Evolutionary conservation across 2,888 invertebrate genomes (phyloP), one percentile per base, ranked within the genome.

Genomic region (Agrotis segetum): DNA sequence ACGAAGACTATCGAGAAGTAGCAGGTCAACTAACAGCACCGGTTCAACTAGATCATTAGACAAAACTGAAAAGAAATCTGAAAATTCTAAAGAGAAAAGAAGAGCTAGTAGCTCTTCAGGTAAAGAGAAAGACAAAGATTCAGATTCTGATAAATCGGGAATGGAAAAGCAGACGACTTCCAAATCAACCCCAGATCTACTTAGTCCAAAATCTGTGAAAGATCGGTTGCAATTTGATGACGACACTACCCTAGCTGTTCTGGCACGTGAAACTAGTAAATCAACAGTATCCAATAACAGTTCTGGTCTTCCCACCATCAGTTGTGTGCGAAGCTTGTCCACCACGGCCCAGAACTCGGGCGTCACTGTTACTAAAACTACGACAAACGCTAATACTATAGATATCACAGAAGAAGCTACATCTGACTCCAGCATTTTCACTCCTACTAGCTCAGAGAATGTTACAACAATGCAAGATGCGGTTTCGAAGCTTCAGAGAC

Each of bases 321-420:
- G 89, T 71, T 90, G 90, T 64, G 93, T 95, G 0, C 82, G 92
- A 16, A 95, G 95, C 81, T 84, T 95, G 0, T 93, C 93, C 1
- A 88, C 89, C 0, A 75, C 84, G 6, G 78, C 86, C 2, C 85
- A 86, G 53, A 84, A 74, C 55, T 76, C 86, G 1, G 74, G 49
- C 47, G 74, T 84, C 1, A 80, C 76, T 1, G 67, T 68, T 13
- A 82, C 85, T 17, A 87, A 79, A 73, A 74, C 82, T 1, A 80
- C 81, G 7, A 70, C 80, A 3, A 82, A 66, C 2, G 52, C 84
- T 0, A 89, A 87, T 71, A 81, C 83, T 17, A 77, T 88, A 13
- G 92, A 92, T 72, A 76, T 90, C 0, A 90, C 89, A 0, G 84
- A 92, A 3, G 92, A 91, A 72, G 84, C 88, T 0, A 79, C 83